phyloP scores from a whole-genome alignment of 92 coral and sea anemone genomes.

The Heteractis magnifica region DNA sequence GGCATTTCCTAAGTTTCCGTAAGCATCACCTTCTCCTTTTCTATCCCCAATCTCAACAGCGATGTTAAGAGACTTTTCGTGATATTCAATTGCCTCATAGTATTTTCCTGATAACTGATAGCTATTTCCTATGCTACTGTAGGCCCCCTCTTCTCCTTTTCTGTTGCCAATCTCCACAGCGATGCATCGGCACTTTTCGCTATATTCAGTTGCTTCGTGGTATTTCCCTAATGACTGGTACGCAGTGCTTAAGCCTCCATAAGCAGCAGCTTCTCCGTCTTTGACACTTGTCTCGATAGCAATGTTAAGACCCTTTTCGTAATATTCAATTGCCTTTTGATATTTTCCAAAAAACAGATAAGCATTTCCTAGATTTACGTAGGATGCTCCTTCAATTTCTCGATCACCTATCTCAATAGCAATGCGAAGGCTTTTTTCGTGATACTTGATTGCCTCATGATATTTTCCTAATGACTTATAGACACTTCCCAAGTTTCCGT shows the following conservation, averaged over 20 bases:
- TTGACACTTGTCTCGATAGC: background rate
- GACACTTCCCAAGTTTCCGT: background rate
- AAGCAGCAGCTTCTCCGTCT: background rate
- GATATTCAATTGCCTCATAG: background rate
- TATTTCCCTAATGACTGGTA: conserved; percentile 1
- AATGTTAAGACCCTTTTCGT: background rate
- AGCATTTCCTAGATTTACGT: background rate
- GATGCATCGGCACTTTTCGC: background rate
- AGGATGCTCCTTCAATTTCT: background rate
- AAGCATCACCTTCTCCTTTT: background rate
- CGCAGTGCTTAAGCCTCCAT: background rate
- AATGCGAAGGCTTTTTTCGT: conserved; percentile 5
- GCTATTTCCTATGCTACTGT: background rate
- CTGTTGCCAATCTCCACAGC: background rate
- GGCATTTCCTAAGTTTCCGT: background rate
- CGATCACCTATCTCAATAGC: background rate
- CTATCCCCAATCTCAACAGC: background rate
- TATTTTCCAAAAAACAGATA: background rate
- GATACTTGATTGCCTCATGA: conserved; percentile 5
- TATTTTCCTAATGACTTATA: background rate
- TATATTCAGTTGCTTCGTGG: conserved; percentile 8
- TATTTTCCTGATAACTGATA: background rate
- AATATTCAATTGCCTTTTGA: background rate
- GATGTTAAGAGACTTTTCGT: background rate
- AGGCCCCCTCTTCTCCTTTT: background rate